Conservation (phyloP, 2,113 vertebrate genomes). For the Mustela nigripes region DNA sequence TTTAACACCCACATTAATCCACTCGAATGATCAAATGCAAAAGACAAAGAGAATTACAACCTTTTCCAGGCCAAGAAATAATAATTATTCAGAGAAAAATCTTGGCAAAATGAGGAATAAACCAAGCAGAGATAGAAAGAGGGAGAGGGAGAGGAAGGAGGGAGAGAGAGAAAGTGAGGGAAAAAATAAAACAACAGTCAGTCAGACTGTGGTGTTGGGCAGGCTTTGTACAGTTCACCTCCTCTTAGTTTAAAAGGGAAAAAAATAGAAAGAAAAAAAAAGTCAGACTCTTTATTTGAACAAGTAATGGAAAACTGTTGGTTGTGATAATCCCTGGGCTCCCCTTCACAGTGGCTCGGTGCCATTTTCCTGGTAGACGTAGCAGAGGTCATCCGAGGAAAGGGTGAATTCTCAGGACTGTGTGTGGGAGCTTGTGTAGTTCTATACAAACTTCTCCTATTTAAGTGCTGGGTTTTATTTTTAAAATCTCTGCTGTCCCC, state of each 20-base stretch:
- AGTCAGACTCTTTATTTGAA: conserved; percentile 78
- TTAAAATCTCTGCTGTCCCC: conserved; percentile 68
- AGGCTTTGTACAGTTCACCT: conserved; percentile 76
- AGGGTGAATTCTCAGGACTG: conserved; percentile 32
- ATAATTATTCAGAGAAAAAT: conserved; percentile 78
- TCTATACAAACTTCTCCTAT: conserved; percentile 78
- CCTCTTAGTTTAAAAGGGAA: conserved; percentile 74
- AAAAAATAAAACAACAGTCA: conserved; percentile 65
- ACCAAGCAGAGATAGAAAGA: conserved; percentile 51
- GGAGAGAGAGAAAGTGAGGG: background rate
- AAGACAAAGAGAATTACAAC: conserved; percentile 85
- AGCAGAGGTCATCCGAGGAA: conserved; percentile 88
- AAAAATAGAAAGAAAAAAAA: conserved; percentile 77
- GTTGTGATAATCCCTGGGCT: conserved; percentile 78
- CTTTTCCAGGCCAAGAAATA: conserved; percentile 78
- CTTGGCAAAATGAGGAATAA: conserved; percentile 86
- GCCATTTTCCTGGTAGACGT: conserved; percentile 85
- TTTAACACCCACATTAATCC: conserved; percentile 80
- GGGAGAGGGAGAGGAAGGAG: background rate
- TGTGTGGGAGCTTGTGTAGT: conserved; percentile 48
- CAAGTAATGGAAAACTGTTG: conserved; percentile 85
- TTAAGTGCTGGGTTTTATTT: conserved; percentile 77
- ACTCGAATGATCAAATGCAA: conserved; percentile 87
- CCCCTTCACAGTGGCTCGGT: conserved; percentile 80
- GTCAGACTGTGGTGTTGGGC: conserved; percentile 75